Base-by-base conservation (phyloP, 1,140 invertebrate species). In the Papilio polyxenes region DNA sequence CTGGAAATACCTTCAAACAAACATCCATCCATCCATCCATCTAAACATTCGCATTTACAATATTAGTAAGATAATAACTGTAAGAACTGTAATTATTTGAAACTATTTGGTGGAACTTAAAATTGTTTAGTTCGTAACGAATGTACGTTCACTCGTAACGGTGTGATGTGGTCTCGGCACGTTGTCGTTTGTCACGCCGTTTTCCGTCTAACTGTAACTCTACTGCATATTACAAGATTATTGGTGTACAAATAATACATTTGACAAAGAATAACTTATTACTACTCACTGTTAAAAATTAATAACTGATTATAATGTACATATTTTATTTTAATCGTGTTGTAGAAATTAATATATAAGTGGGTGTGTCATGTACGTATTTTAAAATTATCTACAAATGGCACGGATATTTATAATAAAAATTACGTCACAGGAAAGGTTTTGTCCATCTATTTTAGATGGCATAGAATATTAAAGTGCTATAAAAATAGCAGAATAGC, bases 401-500 rank as follows among this genome's bases (percentile, higher is more conserved):
- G 5, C 5, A 56, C 0, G 15, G 15, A 6, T 5, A 5, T 1
- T 56, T 56, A 17, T 5, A 3, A 56, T 56, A 17, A 17, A 17
- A 56, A 15, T 17, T 17, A 56, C 53, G 15, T 56, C 53, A 65
- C 62, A 65, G 8, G 23, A 65, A 65, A 3, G 31, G 15, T 13
- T 53, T 15, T 53, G 51, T 10, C 23, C 23, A 31, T 62, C 59
- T 9, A 31, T 31, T 11, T 65, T 65, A 65, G 62, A 65, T 65
- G 20, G 20, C 13, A 62, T 56, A 62, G n/a, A 1, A 10, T 65
- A 65, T 65, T 65, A 11, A 23, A 65, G 23, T 65, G 15, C 15
- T 75, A 75, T 75, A 13, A 44, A 74, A 40, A 75, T 75, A 75
- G 69, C 69, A 74, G n/a, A 62, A 62, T 62, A 62, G 72, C 72